Evolutionary conservation across 1,140 invertebrate species (phyloP).

Genomic region (Hesperophylax magnus): DNA sequence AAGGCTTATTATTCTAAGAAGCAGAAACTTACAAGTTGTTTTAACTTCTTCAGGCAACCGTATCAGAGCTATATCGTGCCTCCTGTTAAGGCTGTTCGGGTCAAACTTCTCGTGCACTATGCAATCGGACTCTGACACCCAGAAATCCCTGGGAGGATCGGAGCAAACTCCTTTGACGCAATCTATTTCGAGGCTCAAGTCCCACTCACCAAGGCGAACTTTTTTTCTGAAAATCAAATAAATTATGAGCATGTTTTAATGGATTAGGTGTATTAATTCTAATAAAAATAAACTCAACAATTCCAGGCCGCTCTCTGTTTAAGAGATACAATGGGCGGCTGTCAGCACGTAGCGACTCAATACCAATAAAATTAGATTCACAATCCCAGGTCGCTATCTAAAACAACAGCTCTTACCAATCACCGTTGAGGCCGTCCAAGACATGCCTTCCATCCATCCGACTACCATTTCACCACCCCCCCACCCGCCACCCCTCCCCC

Average conservation of each 20-base stretch:
- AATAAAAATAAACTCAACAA: too few relatives aligned
- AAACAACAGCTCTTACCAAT: too few relatives aligned
- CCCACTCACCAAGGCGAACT: conserved; percentile 63
- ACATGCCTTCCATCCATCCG: too few relatives aligned
- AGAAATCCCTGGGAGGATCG: conserved; percentile 72
- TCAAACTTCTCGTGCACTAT: conserved; percentile 80
- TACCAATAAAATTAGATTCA: too few relatives aligned
- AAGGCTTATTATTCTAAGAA: too few relatives aligned
- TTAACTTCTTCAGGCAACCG: conserved; percentile 73
- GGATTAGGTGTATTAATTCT: too few relatives aligned
- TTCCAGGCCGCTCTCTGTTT: too few relatives aligned
- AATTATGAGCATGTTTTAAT: too few relatives aligned
- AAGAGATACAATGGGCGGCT: conserved; percentile 80
- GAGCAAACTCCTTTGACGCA: conserved; percentile 68
- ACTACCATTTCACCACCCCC: too few relatives aligned
- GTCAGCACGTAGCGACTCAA: conserved; percentile 69
- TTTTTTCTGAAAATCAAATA: conserved; percentile 39
- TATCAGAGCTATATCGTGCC: conserved; percentile 84
- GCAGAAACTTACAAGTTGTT: conserved; percentile 64
- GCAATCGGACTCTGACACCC: conserved; percentile 73
- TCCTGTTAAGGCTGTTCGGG: conserved; percentile 72
- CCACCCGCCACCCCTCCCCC: too few relatives aligned
- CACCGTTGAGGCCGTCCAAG: too few relatives aligned
- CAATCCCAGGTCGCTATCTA: too few relatives aligned
- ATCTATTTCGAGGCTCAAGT: conserved; percentile 61